Evolutionary conservation across 2,888 invertebrate species (phyloP).

Genomic region (Drosophila cognata): DNA sequence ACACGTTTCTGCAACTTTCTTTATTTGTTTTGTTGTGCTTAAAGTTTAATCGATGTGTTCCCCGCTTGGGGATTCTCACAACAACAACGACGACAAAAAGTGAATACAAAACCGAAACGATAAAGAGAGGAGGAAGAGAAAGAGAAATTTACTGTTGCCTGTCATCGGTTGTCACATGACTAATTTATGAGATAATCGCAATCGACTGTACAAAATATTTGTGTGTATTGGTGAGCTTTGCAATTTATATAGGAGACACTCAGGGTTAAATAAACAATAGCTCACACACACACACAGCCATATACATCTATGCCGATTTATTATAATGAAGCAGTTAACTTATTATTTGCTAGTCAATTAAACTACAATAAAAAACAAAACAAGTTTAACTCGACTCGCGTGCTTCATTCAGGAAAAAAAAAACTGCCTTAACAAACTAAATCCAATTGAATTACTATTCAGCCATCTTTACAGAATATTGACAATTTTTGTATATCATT

Average conservation of each 20-base stretch:
- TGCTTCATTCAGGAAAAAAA: conserved; percentile 23
- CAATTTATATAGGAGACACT: conserved; percentile 50
- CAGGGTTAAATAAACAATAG: conserved; percentile 43
- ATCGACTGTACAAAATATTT: conserved; percentile 29
- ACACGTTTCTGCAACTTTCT: conserved; percentile 18
- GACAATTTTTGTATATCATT: not conserved
- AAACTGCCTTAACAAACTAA: conserved; percentile 13
- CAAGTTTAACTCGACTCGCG: conserved; percentile 46
- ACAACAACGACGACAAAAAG: conserved; percentile 11
- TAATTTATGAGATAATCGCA: conserved; percentile 80
- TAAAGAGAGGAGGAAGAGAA: not conserved
- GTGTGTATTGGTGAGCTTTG: conserved; percentile 37
- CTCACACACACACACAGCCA: not conserved
- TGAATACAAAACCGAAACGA: conserved; percentile 8
- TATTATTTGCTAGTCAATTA: conserved; percentile 51
- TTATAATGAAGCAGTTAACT: conserved; percentile 74
- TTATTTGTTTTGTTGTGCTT: conserved; percentile 29
- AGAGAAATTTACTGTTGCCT: conserved; percentile 32
- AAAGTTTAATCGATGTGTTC: conserved; percentile 59
- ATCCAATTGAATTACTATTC: conserved; percentile 14
- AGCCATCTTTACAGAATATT: not conserved
- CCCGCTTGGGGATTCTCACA: conserved; percentile 6
- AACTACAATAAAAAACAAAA: conserved; percentile 31
- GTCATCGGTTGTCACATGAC: conserved; percentile 82
- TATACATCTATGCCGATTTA: conserved; percentile 48